These are phyloP conservation scores for Oreochromis niloticus DNA, from an alignment of 2,113 vertebrate genomes.

Conservation along the genomic window DNA sequence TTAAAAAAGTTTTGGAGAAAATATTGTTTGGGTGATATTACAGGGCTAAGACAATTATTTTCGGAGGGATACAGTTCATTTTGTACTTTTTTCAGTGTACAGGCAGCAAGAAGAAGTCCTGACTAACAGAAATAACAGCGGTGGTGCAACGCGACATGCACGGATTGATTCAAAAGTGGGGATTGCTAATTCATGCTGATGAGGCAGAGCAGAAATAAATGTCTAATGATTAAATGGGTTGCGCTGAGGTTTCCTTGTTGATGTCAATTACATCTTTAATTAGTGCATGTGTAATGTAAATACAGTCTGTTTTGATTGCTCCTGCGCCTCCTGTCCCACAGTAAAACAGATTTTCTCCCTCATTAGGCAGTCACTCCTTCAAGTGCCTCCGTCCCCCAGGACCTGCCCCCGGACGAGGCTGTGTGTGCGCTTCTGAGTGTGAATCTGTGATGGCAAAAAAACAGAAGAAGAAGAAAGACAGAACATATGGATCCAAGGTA, in stretches of 20 bases:
- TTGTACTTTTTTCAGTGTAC: not conserved
- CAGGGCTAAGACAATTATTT: not conserved
- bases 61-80: not conserved
- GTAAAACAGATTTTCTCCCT: conserved; percentile 69
- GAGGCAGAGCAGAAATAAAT: not conserved
- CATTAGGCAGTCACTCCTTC: conserved; percentile 71
- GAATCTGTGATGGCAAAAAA: not conserved
- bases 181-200: not conserved
- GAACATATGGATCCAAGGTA: not conserved
- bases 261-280: conserved; percentile 68
- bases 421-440: not conserved
- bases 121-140: not conserved
- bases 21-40: not conserved
- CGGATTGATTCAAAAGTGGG: not conserved
- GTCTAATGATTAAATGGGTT: conserved; percentile 41
- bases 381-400: conserved; percentile 59
- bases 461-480: not conserved
- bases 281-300: conserved; percentile 70
- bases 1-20: not conserved
- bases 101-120: not conserved
- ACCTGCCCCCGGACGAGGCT: conserved; percentile 45
- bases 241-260: conserved; percentile 40
- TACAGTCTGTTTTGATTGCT: conserved; percentile 65
- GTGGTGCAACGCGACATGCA: not conserved
- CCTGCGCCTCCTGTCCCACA: conserved; percentile 46